Conservation (phyloP, 2,113 vertebrate species). For the Myotis lucifugus region DNA sequence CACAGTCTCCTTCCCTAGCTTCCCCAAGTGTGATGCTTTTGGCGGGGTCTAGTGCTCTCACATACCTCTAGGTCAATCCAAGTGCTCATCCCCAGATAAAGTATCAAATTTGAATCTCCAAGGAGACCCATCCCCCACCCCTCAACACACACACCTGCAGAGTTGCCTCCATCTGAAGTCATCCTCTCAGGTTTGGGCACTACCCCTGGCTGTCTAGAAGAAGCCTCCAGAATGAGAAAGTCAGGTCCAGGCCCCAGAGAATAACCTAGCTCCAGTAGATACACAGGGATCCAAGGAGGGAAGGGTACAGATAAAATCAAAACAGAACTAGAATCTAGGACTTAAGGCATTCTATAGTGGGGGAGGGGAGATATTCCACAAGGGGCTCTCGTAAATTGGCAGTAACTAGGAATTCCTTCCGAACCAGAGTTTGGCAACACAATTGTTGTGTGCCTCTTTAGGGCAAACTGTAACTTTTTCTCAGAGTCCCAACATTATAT, state of each 20-base stretch:
- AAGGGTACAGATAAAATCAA: constrained; percentile 47
- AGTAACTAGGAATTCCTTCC: background rate
- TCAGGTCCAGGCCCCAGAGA: constrained; percentile 40
- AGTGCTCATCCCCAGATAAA: background rate
- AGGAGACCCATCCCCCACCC: background rate
- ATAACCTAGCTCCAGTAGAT: constrained; percentile 30
- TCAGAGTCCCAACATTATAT: constrained; percentile 18
- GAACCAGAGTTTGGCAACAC: background rate
- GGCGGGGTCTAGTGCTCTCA: background rate
- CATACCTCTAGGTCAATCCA: background rate
- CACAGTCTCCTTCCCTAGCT: background rate
- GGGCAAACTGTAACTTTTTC: background rate
- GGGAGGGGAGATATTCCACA: constrained; percentile 35
- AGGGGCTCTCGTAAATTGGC: background rate
- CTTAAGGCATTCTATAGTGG: constrained; percentile 53
- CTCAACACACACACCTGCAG: background rate
- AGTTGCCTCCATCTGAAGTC: constrained; percentile 67
- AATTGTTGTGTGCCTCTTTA: background rate
- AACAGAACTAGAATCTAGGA: constrained; percentile 72
- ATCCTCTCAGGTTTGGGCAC: constrained; percentile 45
- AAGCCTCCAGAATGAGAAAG: constrained; percentile 64
- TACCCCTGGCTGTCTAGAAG: background rate
- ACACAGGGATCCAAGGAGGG: constrained; percentile 62
- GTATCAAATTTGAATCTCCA: background rate
- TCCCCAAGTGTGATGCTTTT: background rate